These are phyloP conservation scores for Grus americana DNA, from an alignment of 2,113 vertebrate species.

Conservation along the genomic window DNA sequence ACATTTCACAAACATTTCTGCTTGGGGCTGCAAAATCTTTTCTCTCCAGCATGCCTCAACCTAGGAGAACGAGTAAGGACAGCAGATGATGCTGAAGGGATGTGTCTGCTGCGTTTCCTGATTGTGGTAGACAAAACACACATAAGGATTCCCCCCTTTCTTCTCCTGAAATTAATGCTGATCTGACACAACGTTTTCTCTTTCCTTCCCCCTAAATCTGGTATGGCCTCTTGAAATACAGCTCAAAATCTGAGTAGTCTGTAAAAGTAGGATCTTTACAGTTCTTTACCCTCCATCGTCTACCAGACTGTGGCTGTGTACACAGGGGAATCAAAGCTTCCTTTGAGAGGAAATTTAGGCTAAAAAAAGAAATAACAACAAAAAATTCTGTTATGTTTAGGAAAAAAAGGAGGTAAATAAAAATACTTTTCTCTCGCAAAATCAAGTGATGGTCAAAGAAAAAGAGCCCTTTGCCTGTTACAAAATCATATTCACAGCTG, in stretches of 20 bases:
- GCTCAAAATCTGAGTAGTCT: background rate
- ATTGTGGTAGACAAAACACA: background rate
- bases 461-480: background rate
- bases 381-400: background rate
- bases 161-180: background rate
- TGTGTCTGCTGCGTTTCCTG: slow-evolving; percentile 57
- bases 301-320: background rate
- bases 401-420: background rate
- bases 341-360: background rate
- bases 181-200: background rate
- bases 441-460: background rate
- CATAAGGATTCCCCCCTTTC: background rate
- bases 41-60: background rate
- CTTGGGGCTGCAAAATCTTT: slow-evolving; percentile 52
- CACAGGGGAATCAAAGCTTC: background rate
- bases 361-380: background rate
- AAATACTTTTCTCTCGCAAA: background rate
- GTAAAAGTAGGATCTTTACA: background rate
- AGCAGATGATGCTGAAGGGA: slow-evolving; percentile 53
- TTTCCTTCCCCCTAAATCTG: background rate
- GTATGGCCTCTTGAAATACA: background rate
- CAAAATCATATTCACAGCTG: background rate
- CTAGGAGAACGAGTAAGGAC: slow-evolving; percentile 8
- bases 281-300: background rate
- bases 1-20: slow-evolving; percentile 54